Evolutionary conservation across 2,888 invertebrate species (phyloP), one percentile per base, ranked within the genome.

Genomic region (Cheilosia variabilis): DNA sequence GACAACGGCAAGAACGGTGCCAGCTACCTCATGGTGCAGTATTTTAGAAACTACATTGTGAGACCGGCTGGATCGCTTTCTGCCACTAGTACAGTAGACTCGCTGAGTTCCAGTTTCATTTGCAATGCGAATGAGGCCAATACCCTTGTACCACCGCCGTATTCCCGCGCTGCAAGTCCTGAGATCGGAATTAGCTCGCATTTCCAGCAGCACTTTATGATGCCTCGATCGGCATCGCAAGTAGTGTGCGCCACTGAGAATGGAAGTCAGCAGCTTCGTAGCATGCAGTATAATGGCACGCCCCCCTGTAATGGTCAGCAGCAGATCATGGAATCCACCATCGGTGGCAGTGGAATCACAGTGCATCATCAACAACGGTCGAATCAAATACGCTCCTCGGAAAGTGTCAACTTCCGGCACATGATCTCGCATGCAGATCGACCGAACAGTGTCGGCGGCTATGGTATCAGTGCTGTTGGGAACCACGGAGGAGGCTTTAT

Each of bases 61-160:
- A 93, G 96, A 66, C 95, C 96, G 57, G 95, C 95, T 89, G 96
- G 96, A 81, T 96, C 97, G 84, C 90, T 97, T 89, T 97, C 97
- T 87, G 96, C 96, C 89, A 95, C 97, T 87, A 97, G 97, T 93
- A 97, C 97, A 88, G 95, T 96, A 89, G 97, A 97, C 92, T 97
- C 97, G 88, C 93, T 97, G 89, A 97, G 96, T 93, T 97, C 97
- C 89, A 97, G 96, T 93, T 97, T 96, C 93, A 95, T 96, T 92
- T 97, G 96, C 93, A 96, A 96, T 89, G 95, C 96, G 88, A 97
- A 96, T 93, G 97, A 97, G 95, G 96, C 96, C 71, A 97, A 97
- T 92, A 95, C 96, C 77, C 94, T 96, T 91, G 95, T 97, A 89
- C 97, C 97, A 80, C 97, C 97, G 57, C 96, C 97, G 19, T 97